A percentile compares a stretch with the other conserved stretches of the same genome.
phyloP scores from a whole-genome alignment of 2,888 invertebrate species.

The Pristionchus japonicus region DNA sequence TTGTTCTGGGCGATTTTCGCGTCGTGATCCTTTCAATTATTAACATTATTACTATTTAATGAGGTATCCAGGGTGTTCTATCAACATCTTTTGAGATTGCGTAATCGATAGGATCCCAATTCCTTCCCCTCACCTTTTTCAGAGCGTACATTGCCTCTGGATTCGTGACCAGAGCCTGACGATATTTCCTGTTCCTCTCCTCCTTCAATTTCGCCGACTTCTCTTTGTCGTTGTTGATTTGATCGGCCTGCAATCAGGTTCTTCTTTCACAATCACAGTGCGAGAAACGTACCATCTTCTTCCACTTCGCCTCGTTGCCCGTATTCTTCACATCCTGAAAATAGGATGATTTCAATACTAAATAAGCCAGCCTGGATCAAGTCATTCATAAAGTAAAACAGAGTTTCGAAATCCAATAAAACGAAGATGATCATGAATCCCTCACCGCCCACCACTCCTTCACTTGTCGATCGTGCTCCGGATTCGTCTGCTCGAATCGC shows the following conservation, averaged over 20 bases:
- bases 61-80: too few species aligned
- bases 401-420: too few species aligned
- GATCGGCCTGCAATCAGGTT: not conserved
- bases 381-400: too few species aligned
- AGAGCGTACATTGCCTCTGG: not conserved
- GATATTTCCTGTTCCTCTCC: not conserved
- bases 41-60: not conserved
- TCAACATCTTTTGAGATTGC: too few species aligned
- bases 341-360: too few species aligned
- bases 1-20: not conserved
- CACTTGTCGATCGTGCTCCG: not conserved
- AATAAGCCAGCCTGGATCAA: too few species aligned
- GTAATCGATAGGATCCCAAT: too few species aligned
- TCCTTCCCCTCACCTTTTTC: not conserved
- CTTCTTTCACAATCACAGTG: not conserved
- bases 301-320: too few species aligned
- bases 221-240: not conserved
- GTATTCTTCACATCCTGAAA: not conserved
- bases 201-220: not conserved
- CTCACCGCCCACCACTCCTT: not conserved
- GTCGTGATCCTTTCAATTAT: not conserved
- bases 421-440: not conserved
- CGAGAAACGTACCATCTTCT: not conserved
- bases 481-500: not conserved
- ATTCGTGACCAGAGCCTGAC: not conserved